phyloP scores from a whole-genome alignment of 2,888 invertebrate species.

The Eledone cirrhosa region DNA sequence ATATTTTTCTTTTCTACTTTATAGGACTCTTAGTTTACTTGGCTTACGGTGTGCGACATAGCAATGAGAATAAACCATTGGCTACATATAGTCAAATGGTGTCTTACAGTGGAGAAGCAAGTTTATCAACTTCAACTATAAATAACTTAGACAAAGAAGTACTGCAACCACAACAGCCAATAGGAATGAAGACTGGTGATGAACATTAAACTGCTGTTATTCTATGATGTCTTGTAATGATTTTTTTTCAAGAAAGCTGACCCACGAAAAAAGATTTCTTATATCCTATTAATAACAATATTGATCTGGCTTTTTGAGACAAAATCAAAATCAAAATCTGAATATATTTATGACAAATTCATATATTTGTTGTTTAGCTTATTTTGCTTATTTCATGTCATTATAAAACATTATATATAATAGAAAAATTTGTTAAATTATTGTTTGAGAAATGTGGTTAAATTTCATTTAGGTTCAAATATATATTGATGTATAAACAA shows the following conservation, averaged over 20 bases:
- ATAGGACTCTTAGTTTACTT: slow-evolving; percentile 63
- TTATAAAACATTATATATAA: too few relatives aligned
- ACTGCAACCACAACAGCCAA: slow-evolving; percentile 20
- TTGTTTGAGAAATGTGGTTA: too few relatives aligned
- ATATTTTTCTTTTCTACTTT: slow-evolving; percentile 29
- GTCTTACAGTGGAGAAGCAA: slow-evolving; percentile 50
- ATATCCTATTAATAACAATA: too few relatives aligned
- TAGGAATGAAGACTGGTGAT: neutral
- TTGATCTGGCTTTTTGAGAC: too few relatives aligned
- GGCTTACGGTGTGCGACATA: slow-evolving; percentile 62
- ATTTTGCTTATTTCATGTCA: too few relatives aligned
- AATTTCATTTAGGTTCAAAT: too few relatives aligned
- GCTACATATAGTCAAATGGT: slow-evolving; percentile 54
- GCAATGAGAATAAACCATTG: slow-evolving; percentile 47
- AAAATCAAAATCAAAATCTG: too few relatives aligned
- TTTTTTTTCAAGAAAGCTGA: neutral
- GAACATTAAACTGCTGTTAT: neutral
- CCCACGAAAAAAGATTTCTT: too few relatives aligned
- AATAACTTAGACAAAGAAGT: slow-evolving; percentile 30
- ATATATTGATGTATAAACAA: too few relatives aligned
- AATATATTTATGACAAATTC: too few relatives aligned
- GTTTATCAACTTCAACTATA: slow-evolving; percentile 7
- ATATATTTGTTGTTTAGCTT: too few relatives aligned
- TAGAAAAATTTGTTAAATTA: too few relatives aligned
- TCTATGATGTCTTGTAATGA: neutral